phyloP scores from a whole-genome alignment of 1,140 invertebrate genomes.

The Mylabris phalerata region DNA sequence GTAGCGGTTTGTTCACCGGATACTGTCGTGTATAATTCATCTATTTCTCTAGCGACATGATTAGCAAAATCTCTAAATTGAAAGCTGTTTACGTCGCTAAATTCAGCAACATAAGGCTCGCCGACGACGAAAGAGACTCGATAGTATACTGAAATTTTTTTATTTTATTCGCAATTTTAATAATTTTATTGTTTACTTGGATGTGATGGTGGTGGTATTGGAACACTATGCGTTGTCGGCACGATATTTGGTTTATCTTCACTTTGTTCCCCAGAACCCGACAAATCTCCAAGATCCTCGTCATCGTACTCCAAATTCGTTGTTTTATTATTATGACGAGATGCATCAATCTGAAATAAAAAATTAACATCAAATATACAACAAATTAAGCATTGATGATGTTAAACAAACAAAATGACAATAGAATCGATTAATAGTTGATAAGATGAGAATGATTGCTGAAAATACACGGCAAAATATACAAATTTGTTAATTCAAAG shows the following conservation, averaged over 20 bases:
- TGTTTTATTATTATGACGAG: no score
- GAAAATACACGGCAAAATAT: no score
- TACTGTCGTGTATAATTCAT: constrained; percentile 39
- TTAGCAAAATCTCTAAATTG: constrained; percentile 40
- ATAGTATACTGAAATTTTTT: constrained; percentile 32
- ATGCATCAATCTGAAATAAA: no score
- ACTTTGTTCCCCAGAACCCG: background rate
- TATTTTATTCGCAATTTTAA: background rate
- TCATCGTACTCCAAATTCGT: background rate
- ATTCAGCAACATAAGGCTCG: constrained; percentile 38
- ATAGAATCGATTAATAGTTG: no score
- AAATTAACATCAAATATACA: no score
- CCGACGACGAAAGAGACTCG: constrained; percentile 43
- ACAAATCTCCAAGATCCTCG: background rate
- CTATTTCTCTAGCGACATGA: constrained; percentile 37
- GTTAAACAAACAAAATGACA: no score
- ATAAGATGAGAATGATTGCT: no score
- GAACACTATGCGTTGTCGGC: background rate
- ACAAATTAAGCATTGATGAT: no score
- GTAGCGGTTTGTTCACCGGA: constrained; percentile 42
- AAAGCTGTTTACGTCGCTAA: constrained; percentile 37
- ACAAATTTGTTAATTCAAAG: no score
- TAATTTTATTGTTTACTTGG: background rate
- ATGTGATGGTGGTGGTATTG: background rate
- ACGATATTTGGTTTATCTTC: background rate